Evolutionary conservation across 2,113 vertebrate species (phyloP).

Genomic region (Barbus barbus): DNA sequence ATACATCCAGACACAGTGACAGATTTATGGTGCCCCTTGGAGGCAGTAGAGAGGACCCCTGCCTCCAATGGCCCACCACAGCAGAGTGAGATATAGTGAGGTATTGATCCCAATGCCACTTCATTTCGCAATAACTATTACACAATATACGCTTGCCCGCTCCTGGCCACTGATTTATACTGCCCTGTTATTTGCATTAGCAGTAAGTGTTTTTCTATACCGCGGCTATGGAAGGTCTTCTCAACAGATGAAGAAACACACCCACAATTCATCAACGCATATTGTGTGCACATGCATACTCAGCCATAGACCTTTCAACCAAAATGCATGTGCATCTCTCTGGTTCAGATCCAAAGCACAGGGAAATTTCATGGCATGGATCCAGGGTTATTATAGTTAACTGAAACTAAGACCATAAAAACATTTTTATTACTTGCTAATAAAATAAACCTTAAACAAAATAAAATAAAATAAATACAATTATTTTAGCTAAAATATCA

Average conservation of each 20-base stretch:
- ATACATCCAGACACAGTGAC: slow-evolving; percentile 77
- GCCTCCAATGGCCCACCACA: slow-evolving; percentile 95
- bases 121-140: slow-evolving; percentile 99
- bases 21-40: slow-evolving; percentile 96
- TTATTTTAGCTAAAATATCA: no score
- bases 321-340: neutral
- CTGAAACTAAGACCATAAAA: neutral
- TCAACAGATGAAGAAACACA: slow-evolving; percentile 29
- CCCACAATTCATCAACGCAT: slow-evolving; percentile 1
- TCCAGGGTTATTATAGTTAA: neutral
- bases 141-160: slow-evolving; percentile 77
- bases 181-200: slow-evolving; percentile 81
- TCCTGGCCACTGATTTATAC: slow-evolving; percentile 78
- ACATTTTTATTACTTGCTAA: neutral
- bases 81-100: slow-evolving; percentile 94
- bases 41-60: slow-evolving; percentile 87
- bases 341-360: no score
- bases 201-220: slow-evolving; percentile 81
- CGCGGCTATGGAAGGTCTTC: slow-evolving; percentile 60
- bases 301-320: slow-evolving; percentile 45
- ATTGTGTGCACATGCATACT: neutral
- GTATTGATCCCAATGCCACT: slow-evolving; percentile 98
- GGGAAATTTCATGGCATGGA: no score
- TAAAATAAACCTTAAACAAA: neutral
- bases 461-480: neutral